These are phyloP conservation scores for Hyphantria cunea DNA, from an alignment of 1,140 invertebrate species.

Conservation along the genomic window DNA sequence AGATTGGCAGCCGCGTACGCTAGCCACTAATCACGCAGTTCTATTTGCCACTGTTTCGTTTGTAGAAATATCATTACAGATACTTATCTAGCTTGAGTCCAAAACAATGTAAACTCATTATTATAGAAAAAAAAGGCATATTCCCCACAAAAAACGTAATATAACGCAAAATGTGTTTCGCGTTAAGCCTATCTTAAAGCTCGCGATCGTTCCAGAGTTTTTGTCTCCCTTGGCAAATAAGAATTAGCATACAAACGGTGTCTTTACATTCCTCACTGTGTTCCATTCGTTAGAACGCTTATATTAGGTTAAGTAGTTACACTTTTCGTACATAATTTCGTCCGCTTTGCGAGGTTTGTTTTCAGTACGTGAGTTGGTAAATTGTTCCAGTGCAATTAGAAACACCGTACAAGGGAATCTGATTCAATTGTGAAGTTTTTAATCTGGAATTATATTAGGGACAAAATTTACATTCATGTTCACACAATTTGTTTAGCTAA, in stretches of 20 bases:
- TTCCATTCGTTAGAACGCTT: constrained; percentile 26
- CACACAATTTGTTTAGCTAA: too few species aligned
- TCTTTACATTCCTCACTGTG: constrained; percentile 39
- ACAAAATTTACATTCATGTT: background rate
- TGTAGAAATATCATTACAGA: too few species aligned
- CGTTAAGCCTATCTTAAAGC: background rate
- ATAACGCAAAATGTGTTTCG: too few species aligned
- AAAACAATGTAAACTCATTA: too few species aligned
- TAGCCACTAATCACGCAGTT: too few species aligned
- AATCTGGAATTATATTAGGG: background rate
- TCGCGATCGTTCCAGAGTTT: constrained; percentile 27
- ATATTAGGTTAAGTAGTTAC: constrained; percentile 20
- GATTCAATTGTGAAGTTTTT: background rate
- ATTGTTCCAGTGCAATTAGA: constrained; percentile 4
- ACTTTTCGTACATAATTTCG: constrained; percentile 21
- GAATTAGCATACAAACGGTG: constrained; percentile 42
- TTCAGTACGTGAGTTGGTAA: constrained; percentile 11
- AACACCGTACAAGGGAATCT: background rate
- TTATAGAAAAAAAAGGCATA: too few species aligned
- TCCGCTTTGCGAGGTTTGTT: constrained; percentile 8
- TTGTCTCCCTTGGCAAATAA: constrained; percentile 37
- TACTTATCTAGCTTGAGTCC: too few species aligned
- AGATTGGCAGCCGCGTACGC: too few species aligned
- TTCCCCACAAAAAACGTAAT: too few species aligned
- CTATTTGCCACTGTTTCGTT: too few species aligned